Evolutionary conservation across 1,140 invertebrate genomes (phyloP).

Genomic region (Neomicropteryx cornuta): DNA sequence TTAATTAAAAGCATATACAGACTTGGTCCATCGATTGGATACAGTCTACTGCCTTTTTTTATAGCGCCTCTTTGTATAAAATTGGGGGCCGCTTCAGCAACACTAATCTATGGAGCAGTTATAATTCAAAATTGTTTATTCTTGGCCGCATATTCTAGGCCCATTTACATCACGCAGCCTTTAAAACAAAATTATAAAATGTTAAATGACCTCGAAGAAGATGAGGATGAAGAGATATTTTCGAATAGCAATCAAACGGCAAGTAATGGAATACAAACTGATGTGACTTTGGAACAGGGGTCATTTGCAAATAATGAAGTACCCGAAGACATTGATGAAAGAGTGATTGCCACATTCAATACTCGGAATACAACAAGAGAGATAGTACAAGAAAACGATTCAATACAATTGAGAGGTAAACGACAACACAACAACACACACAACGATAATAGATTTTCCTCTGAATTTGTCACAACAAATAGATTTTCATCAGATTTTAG

Average conservation of each 20-base stretch:
- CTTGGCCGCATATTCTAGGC: conserved; percentile 28
- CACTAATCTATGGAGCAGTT: conserved; percentile 32
- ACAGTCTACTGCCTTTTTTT: conserved; percentile 26
- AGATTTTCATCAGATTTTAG: background rate
- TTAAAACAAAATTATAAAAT: conserved; percentile 33
- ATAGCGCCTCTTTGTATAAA: conserved; percentile 25
- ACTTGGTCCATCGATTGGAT: conserved; percentile 30
- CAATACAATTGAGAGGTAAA: conserved; percentile 20
- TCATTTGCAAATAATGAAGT: conserved; percentile 3
- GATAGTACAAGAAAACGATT: conserved; percentile 28
- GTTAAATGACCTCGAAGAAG: conserved; percentile 29
- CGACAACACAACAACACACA: conserved; percentile 11
- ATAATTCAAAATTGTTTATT: conserved; percentile 36
- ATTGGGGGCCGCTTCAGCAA: conserved; percentile 23
- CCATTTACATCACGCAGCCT: conserved; percentile 31
- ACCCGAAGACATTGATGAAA: conserved; percentile 27
- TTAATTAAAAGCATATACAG: conserved; percentile 28
- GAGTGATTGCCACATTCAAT: conserved; percentile 32
- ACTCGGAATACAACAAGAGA: conserved; percentile 26
- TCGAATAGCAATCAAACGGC: conserved; percentile 12
- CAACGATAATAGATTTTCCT: conserved; percentile 11
- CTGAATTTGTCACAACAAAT: conserved; percentile 21
- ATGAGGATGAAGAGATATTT: conserved; percentile 38
- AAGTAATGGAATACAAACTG: conserved; percentile 5
- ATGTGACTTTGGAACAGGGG: background rate